Percentiles rank a stretch among this genome's conserved stretches.
phyloP scores from a whole-genome alignment of 2,888 invertebrate species.

The Catocala nupta region DNA sequence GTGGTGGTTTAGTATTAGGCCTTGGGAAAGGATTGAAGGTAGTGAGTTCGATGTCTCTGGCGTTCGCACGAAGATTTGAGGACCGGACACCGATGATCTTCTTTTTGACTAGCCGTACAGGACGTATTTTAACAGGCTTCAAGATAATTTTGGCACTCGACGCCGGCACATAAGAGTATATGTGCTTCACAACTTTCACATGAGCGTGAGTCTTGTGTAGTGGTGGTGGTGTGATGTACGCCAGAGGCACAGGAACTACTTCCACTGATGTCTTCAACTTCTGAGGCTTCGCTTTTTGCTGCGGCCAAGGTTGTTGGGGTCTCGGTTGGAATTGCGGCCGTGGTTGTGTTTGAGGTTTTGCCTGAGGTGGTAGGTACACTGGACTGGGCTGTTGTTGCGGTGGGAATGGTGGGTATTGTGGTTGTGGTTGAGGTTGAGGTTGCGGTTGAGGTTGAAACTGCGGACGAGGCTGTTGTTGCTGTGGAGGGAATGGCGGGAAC shows the following conservation, averaged over 20 bases:
- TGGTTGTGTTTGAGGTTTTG: constrained; percentile 31
- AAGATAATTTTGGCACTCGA: constrained; percentile 70
- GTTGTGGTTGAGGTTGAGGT: constrained; percentile 29
- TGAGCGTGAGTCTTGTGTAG: constrained; percentile 58
- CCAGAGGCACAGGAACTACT: constrained; percentile 76
- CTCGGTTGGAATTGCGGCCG: constrained; percentile 23
- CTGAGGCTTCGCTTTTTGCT: constrained; percentile 57
- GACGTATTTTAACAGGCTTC: constrained; percentile 66
- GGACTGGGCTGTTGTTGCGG: constrained; percentile 24
- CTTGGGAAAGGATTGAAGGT: constrained; percentile 69
- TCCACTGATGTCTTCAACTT: constrained; percentile 79
- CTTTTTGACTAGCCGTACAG: constrained; percentile 60
- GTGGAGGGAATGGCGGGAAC: constrained; percentile 32
- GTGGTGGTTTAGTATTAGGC: constrained; percentile 70
- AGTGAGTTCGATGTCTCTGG: constrained; percentile 72
- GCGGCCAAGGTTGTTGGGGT: constrained; percentile 33
- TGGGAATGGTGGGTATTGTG: constrained; percentile 20
- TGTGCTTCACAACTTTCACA: constrained; percentile 67
- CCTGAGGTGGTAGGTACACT: constrained; percentile 19
- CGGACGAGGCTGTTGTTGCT: constrained; percentile 20
- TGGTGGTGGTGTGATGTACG: constrained; percentile 79
- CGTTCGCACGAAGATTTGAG: constrained; percentile 58
- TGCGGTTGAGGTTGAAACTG: constrained; percentile 29
- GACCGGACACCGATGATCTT: constrained; percentile 47
- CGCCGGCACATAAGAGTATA: constrained; percentile 72